Evolutionary conservation across 2,797 vertebrate species (phyloP).

Genomic region (Danionella dracula): DNA sequence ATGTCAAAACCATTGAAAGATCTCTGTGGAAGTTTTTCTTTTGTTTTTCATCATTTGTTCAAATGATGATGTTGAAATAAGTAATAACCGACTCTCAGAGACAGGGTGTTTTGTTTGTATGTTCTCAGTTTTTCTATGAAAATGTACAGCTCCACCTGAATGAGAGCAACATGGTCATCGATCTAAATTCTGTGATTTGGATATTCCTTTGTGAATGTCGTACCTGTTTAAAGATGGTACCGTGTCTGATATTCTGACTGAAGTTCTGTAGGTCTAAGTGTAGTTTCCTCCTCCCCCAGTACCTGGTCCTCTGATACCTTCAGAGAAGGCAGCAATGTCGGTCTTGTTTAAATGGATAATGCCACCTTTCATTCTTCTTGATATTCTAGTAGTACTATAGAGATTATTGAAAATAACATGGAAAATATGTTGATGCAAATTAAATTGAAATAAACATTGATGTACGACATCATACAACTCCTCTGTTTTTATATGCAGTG

Average conservation of each 20-base stretch:
- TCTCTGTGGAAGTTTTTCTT: constrained; percentile 9
- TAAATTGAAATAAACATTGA: constrained; percentile 79
- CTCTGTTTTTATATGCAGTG: constrained; percentile 20
- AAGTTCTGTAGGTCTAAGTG: constrained; percentile 44
- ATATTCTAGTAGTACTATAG: constrained; percentile 77
- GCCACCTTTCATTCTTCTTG: constrained; percentile 73
- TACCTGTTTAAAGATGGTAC: constrained; percentile 78
- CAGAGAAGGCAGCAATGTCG: constrained; percentile 64
- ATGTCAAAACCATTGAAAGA: constrained; percentile 12
- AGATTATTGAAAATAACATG: constrained; percentile 64
- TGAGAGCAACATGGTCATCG: constrained; percentile 57
- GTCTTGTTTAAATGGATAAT: constrained; percentile 73
- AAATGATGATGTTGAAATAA: constrained; percentile 55
- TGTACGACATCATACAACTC: constrained; percentile 55
- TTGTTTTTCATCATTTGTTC: constrained; percentile 37
- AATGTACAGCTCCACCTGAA: constrained; percentile 68
- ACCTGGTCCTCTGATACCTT: constrained; percentile 60
- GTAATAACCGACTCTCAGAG: constrained; percentile 61
- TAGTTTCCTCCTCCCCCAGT: constrained; percentile 29
- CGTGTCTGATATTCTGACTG: constrained; percentile 70
- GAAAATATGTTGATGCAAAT: constrained; percentile 75
- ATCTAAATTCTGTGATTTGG: constrained; percentile 44
- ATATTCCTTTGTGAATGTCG: constrained; percentile 73
- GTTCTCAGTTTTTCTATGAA: constrained; percentile 75
- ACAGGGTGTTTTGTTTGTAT: constrained; percentile 79